Conservation (phyloP, 2,888 invertebrate species). For the Dasysyrphus tricinctus region DNA sequence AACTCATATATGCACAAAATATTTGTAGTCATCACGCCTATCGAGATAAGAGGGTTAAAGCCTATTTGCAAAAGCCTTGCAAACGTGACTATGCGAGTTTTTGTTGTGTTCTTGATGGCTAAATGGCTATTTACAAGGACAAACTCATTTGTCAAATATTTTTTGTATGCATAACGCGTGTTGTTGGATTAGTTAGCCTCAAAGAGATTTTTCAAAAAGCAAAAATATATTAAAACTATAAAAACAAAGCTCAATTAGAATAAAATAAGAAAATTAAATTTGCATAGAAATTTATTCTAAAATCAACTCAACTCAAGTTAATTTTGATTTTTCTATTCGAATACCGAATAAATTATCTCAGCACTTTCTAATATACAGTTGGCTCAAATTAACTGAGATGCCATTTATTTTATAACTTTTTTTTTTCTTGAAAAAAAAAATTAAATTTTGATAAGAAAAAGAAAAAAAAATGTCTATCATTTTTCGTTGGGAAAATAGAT, state of each 20-base stretch:
- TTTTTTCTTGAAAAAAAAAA: too few species aligned
- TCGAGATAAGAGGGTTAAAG: slow-evolving; percentile 46
- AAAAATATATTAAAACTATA: neutral
- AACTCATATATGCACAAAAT: slow-evolving; percentile 9
- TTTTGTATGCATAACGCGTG: slow-evolving; percentile 10
- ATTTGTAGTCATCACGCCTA: slow-evolving; percentile 40
- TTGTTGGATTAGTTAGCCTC: neutral
- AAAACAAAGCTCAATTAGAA: neutral
- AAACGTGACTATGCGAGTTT: slow-evolving; percentile 11
- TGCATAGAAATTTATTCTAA: too few species aligned
- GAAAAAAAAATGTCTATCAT: too few species aligned
- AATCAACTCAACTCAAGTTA: neutral
- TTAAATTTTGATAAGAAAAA: too few species aligned
- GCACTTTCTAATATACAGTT: too few species aligned
- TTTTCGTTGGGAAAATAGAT: too few species aligned
- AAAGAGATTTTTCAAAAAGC: slow-evolving; percentile 14
- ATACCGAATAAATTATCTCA: too few species aligned
- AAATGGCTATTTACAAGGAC: slow-evolving; percentile 12
- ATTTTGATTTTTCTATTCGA: too few species aligned
- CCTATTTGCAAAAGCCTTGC: slow-evolving; percentile 31
- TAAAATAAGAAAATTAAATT: neutral
- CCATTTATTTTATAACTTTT: too few species aligned
- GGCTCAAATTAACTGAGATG: too few species aligned
- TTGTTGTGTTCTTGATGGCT: slow-evolving; percentile 8
- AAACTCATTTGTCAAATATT: slow-evolving; percentile 10